phyloP scores from a whole-genome alignment of 2,113 vertebrate species.

The Crotalus horridus region DNA sequence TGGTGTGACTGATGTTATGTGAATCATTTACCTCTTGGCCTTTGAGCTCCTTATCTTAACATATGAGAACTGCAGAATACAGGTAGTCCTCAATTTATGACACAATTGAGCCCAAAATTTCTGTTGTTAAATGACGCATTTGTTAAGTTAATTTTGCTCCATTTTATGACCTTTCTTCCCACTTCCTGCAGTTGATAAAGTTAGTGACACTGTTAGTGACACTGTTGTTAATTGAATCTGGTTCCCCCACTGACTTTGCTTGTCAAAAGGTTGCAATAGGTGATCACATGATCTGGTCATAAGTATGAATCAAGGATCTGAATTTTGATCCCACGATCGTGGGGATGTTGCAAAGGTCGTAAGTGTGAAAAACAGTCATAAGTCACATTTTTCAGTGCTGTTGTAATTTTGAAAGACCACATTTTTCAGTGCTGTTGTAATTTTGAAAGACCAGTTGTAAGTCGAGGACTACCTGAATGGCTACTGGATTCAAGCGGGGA shows the following conservation, averaged over 20 bases:
- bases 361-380: background rate
- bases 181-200: no score
- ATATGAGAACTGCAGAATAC: background rate
- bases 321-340: background rate
- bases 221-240: background rate
- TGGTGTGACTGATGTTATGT: background rate
- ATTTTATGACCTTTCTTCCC: background rate
- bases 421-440: background rate
- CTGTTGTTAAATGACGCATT: background rate
- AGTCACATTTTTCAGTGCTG: background rate
- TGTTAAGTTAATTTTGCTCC: background rate
- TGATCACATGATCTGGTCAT: background rate
- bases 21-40: background rate
- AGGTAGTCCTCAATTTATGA: background rate
- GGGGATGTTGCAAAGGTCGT: background rate
- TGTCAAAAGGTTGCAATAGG: background rate
- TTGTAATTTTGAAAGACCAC: no score
- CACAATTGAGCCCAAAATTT: background rate
- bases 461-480: background rate
- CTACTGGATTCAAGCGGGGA: background rate
- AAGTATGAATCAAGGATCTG: background rate
- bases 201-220: no score
- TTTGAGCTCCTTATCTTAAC: background rate
- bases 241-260: background rate
- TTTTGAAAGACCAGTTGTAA: background rate